Evolutionary conservation across 2,888 invertebrate genomes (phyloP), one percentile per base, ranked within the genome.

Genomic region (Calliscelio sp.): DNA sequence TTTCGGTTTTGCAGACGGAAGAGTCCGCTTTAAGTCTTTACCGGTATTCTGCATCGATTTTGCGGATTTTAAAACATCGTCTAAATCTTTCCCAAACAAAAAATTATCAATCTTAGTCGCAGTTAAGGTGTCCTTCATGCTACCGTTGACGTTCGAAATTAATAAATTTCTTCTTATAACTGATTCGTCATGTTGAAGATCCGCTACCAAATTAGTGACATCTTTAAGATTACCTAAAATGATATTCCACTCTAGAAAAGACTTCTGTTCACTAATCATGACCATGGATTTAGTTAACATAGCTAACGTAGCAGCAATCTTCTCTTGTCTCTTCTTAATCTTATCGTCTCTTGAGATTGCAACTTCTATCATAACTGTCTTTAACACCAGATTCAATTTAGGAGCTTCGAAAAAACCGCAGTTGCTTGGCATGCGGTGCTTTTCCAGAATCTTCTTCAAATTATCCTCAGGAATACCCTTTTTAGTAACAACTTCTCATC

Each of bases 151-250:
- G 41, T 84, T 85, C n/a, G 81, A 20, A 6, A 84, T 57, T 20
- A 86, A 41, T 2, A 86, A 44, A 61, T 71, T 86, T 46, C 79
- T 44, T 20, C 84, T 20, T 10, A 86, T 86, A 6, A 61, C 20
- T 3, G 86, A 84, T 44, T 86, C 86, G 2, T 84, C 79, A 44
- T 75, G 75, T 46, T 86, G 84, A 1, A 86, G n/a, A 44, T 86
- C 85, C 1, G 59, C 65, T 11, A 85, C 44, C 14, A 86, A 44
- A 28, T 84, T 86, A n/a, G 44, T 68, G 14, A 61, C 24, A 25
- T 77, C 79, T 8, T 81, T 57, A 14, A 86, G 16, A 46, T 32
- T 57, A 38, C 71, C 84, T 32, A 80, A n/a, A 2, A 80, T 65
- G 16, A 38, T 1, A 8, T 55, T 44, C 46, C 77, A 57, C n/a